Conservation (phyloP, 2,888 invertebrate species). For the Tenodera sinensis region DNA sequence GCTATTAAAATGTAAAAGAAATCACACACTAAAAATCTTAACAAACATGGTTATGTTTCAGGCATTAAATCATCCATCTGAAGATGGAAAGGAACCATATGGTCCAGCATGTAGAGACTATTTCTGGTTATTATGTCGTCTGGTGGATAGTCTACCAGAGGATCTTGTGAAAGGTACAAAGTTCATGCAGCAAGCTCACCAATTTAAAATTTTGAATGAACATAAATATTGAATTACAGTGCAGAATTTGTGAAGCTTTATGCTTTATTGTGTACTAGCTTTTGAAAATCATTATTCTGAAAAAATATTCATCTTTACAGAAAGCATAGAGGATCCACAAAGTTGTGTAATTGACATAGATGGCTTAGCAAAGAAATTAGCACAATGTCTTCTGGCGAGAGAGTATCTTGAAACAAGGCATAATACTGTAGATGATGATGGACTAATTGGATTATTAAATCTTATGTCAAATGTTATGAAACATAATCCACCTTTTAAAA, state of each 20-base stretch:
- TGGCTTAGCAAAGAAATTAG: slow-evolving; percentile 66
- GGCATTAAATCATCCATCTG: slow-evolving; percentile 57
- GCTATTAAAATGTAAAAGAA: too few species aligned
- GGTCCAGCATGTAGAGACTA: slow-evolving; percentile 93
- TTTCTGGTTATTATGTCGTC: slow-evolving; percentile 86
- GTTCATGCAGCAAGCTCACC: background rate
- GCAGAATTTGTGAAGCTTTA: background rate
- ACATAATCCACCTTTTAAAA: slow-evolving; percentile 84
- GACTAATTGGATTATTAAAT: slow-evolving; percentile 81
- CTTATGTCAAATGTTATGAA: slow-evolving; percentile 84
- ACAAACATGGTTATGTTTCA: background rate
- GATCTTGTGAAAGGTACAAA: slow-evolving; percentile 66
- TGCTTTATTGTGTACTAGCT: background rate
- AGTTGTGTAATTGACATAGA: slow-evolving; percentile 66
- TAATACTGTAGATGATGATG: slow-evolving; percentile 83
- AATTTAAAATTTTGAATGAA: too few species aligned
- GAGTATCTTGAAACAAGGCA: slow-evolving; percentile 81
- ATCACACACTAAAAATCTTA: too few species aligned
- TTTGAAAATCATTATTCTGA: background rate
- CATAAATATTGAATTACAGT: background rate
- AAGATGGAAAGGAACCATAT: slow-evolving; percentile 89
- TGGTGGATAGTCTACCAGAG: slow-evolving; percentile 81
- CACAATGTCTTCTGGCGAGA: slow-evolving; percentile 68
- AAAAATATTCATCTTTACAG: slow-evolving; percentile 37
- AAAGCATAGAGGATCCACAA: slow-evolving; percentile 55